Evolutionary conservation across 2,797 vertebrate genomes (phyloP), one percentile per base, ranked within the genome.

Genomic region (Sebastes nivosus): DNA sequence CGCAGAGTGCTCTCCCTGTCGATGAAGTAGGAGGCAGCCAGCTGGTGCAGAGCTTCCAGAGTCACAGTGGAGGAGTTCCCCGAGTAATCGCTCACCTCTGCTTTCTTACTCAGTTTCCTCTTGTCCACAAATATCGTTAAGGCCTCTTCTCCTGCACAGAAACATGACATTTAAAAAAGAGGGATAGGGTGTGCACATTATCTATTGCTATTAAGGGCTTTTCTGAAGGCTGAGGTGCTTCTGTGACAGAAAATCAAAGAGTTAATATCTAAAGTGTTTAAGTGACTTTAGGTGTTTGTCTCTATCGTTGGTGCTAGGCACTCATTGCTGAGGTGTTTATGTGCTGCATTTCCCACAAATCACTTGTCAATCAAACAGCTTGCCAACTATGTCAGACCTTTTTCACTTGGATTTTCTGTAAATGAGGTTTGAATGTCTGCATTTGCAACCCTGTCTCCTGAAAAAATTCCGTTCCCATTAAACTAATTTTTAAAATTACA

Each of bases 61-160:
- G 95, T 97, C 87, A 98, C 96, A 0, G 75, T 92, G 1, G 98
- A 98, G 77, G 96, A 97, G 89, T 99, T 99, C 2, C 94, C 90
- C 14, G 90, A 90, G 84, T 95, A 93, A 65, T 98, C 97, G 16
- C 95, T 97, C 78, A 95, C 96, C 72, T 99, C 98, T 0, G 96
- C 93, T 83, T 96, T 95, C 89, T 95, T 98, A 91, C 97, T 99
- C 94, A 99, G 94, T 93, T 98, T 98, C 92, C 97, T 93, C 92
- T 99, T 98, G 95, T 99, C 98, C 93, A 99, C 98, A 94, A 98
- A 99, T 96, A 99, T 99, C 2, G 98, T 99, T 93, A 99, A 96
- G 64, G 98, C 98, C 93, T 99, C 98, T 92, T 99, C 98, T 90
- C 98, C 98, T 99, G 92, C 7, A 88, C 16, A 81, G 59, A 63